Base-by-base conservation (phyloP, 2,797 vertebrate species). In the Syngnathus rostellatus region DNA sequence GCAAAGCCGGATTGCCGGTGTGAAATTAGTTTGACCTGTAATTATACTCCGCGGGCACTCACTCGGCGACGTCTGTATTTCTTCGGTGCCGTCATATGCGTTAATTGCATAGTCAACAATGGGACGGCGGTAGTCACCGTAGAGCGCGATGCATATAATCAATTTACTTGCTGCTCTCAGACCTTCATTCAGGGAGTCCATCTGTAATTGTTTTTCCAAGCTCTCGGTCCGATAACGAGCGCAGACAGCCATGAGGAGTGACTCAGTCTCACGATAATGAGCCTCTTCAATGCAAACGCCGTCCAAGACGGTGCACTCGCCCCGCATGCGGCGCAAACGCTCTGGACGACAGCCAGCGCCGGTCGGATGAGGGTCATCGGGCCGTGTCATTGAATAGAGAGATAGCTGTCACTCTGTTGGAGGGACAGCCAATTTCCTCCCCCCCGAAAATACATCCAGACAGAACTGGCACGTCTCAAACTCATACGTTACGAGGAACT, bases 361-460 rank as follows among this genome's bases (percentile, higher is more conserved):
- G 19, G 5, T 23, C n/a, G 39, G 19, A 61, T 21, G 59, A 12
- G 5, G n/a, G 38, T 40, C 59, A 59, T 17, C 25, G 31, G 31
- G 57, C 57, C 57, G 37, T 59, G 57, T 59, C 57, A 41, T 41
- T 61, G 59, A 60, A 60, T 60, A 60, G 53, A 54, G 21, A 54
- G 58, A 40, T 60, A 21, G 19, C 38, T 41, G 58, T 60, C 53
- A 54, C 21, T 54, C 53, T 6, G 21, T 19, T 25, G 53, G 53
- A 54, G 53, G 53, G 23, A 54, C 53, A 54, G 53, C 53, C 53
- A 54, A 54, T 54, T 54, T 54, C 21, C 21, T 23, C 5, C 51
- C 51, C 43, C 43, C 12, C 14, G 11, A 54, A 23, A 54, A 54
- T 23, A 23, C 53, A 54, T 23, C 21, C 53, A 25, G 53, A 8